Evolutionary conservation across 2,888 invertebrate genomes (phyloP), one percentile per base, ranked within the genome.

Genomic region (Brachypalpus laphriformis): DNA sequence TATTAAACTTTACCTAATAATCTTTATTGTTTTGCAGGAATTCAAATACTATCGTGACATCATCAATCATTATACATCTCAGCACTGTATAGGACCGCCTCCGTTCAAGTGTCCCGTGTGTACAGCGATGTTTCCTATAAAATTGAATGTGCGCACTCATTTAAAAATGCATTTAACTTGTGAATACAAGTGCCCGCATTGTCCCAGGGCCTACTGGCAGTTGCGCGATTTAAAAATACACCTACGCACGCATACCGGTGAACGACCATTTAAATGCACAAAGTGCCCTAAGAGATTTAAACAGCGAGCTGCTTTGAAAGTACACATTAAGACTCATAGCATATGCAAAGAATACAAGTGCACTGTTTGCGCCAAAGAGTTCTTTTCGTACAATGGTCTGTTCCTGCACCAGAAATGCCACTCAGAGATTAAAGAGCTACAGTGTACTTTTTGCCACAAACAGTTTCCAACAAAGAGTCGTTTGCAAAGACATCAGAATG

Each of bases 301-400:
- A 45, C 65, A 65, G 7, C 45, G 47, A 5, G 8, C 34, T 7
- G 34, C 65, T 0, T 5, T 65, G 0, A 25, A 25, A 8, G 57
- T 37, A 3, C 75, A 75, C 31, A 25, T 66, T 8, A 34, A 47
- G 8, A 75, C 75, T 0, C 75, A 75, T 11, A 57, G 47, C n/a
- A 37, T 20, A 9, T 31, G 9, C 7, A 75, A 75, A 20, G 56
- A 56, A 28, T 75, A 37, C 28, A 56, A 57, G 11, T 75, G 75
- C 20, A 47, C 11, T 3, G 37, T 49, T 20, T 75, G 75, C n/a
- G 18, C 9, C 1, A 65, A 57, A 45, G 65, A 54, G 3, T 75
- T 66, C 37, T 75, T 63, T 40, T 75, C 75, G n/a, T 47, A 75
- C 37, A 75, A 75, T 8, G 75, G 75, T 14, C 14, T 66, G 8